These are phyloP conservation scores for Oreochromis spilurus DNA, from an alignment of 2,113 vertebrate species.

Conservation along the genomic window DNA sequence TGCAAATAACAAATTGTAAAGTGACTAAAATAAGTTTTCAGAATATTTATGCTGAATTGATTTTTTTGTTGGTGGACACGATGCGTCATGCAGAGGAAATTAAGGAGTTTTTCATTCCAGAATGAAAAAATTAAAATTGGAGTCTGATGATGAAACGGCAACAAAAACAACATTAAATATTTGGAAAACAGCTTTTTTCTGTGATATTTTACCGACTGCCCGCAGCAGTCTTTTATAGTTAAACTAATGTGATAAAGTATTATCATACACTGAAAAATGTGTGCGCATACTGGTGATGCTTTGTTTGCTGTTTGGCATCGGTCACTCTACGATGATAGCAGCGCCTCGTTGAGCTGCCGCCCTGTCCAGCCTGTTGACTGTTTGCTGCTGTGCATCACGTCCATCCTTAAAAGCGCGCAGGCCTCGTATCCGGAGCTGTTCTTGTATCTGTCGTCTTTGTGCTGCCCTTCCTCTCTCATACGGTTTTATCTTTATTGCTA, in stretches of 20 bases:
- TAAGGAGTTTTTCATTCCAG: background rate
- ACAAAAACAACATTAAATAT: background rate
- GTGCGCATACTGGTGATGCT: background rate
- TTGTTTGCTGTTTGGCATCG: rapidly evolving
- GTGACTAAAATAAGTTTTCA: background rate
- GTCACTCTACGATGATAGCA: background rate
- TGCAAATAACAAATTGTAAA: background rate
- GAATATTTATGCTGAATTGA: background rate
- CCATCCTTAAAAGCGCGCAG: background rate
- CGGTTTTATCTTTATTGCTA: background rate
- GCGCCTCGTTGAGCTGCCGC: background rate
- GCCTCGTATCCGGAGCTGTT: background rate
- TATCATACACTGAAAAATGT: background rate
- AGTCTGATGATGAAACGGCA: background rate
- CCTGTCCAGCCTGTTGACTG: background rate
- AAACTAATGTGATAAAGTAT: background rate
- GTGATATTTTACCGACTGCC: background rate
- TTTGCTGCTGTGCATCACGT: background rate
- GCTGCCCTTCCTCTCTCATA: background rate
- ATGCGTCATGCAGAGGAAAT: background rate
- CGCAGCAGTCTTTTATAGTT: background rate
- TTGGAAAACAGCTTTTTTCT: background rate
- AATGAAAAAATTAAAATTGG: background rate
- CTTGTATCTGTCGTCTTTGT: background rate
- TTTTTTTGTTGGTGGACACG: background rate